These are phyloP conservation scores for Tokudaia tokunoshimensis DNA, from an alignment of 2,797 vertebrate genomes.

Conservation along the genomic window DNA sequence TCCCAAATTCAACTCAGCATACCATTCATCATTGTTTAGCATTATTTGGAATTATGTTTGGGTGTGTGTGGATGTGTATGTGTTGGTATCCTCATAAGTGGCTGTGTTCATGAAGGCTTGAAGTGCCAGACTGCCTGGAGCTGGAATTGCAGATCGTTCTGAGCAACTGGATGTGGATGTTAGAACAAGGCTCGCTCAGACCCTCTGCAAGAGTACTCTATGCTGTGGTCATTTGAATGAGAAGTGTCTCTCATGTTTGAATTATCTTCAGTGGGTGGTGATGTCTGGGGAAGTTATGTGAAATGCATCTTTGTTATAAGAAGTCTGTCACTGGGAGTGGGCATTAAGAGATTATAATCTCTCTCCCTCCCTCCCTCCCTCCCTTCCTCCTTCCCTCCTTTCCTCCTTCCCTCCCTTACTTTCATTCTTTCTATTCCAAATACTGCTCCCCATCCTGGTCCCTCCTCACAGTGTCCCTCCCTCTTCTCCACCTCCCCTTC, in stretches of 20 bases:
- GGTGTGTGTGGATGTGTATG: neutral
- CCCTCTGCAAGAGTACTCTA: no score
- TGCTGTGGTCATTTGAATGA: neutral
- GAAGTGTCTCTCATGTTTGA: neutral
- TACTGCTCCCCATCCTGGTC: no score
- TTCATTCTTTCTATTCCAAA: no score
- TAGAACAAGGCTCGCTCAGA: no score
- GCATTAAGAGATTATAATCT: neutral
- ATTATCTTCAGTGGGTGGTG: neutral
- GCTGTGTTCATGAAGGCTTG: neutral
- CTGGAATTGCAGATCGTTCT: neutral
- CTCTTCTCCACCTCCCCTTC: no score
- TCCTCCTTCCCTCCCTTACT: no score
- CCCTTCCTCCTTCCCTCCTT: no score
- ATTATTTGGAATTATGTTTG: neutral
- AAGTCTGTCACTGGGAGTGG: neutral
- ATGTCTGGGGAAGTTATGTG: neutral
- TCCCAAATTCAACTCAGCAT: neutral
- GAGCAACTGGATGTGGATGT: neutral
- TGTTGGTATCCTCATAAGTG: neutral
- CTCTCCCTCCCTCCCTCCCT: no score
- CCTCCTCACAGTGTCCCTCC: no score
- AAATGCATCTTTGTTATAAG: neutral
- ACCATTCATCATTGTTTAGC: neutral
- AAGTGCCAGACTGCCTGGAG: no score